Evolutionary conservation across 2,797 vertebrate genomes (phyloP).

Genomic region (Mormyrus hasselquistii): DNA sequence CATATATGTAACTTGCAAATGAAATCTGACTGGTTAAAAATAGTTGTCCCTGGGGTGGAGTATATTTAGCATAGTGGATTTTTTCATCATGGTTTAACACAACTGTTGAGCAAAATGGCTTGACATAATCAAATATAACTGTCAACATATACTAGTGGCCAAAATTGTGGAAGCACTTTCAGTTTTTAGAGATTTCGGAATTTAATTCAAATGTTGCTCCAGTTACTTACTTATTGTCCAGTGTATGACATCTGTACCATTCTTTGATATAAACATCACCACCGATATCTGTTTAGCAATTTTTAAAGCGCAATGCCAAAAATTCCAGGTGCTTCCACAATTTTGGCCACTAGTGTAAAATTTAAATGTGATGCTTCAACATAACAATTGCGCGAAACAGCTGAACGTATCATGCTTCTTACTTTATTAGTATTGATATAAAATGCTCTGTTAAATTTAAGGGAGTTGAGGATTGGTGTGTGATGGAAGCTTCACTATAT

Average conservation of each 20-base stretch:
- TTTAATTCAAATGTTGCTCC: neutral
- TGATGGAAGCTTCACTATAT: neutral
- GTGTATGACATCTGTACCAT: neutral
- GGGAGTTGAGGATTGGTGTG: neutral
- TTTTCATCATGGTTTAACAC: neutral
- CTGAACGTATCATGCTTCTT: neutral
- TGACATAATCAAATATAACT: neutral
- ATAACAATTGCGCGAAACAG: neutral
- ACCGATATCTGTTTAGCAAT: neutral
- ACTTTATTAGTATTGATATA: neutral
- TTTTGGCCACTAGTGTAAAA: neutral
- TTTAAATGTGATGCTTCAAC: neutral
- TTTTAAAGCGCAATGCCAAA: neutral
- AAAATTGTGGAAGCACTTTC: neutral
- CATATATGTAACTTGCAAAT: neutral
- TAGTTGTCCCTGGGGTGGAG: neutral
- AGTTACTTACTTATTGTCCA: neutral
- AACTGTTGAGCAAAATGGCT: neutral
- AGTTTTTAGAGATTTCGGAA: neutral
- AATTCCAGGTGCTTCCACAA: neutral
- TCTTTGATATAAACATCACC: neutral
- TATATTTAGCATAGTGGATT: neutral
- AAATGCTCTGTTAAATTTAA: neutral
- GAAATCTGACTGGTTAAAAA: neutral
- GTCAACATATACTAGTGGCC: neutral